A percentile compares a stretch with the other conserved stretches of the same genome.
Conservation (phyloP, 2,888 invertebrate genomes). For the Tetramorium bicarinatum region DNA sequence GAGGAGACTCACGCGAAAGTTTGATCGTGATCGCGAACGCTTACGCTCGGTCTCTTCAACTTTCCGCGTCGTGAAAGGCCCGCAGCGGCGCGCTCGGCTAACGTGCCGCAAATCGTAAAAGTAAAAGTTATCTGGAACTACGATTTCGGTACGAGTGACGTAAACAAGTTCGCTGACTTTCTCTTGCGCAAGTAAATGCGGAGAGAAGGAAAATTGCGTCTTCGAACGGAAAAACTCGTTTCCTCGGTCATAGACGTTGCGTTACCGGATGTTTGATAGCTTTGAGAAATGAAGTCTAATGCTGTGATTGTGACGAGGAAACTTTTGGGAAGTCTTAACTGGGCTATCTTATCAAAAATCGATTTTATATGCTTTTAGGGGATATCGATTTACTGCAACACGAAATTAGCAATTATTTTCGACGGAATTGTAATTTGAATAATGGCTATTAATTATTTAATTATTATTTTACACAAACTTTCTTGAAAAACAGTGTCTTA, state of each 20-base stretch:
- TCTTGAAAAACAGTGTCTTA: background rate
- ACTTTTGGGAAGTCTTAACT: slow-evolving; percentile 62
- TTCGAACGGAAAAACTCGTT: slow-evolving; percentile 66
- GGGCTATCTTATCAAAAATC: slow-evolving; percentile 51
- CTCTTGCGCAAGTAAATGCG: background rate
- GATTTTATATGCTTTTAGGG: slow-evolving; percentile 6
- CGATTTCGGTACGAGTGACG: slow-evolving; percentile 62
- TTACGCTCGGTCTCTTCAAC: slow-evolving; percentile 6
- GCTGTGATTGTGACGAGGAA: slow-evolving; percentile 40
- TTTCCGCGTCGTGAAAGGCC: slow-evolving; percentile 41
- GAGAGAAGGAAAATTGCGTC: slow-evolving; percentile 1
- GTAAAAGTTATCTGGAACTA: slow-evolving; percentile 71
- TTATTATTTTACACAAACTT: background rate
- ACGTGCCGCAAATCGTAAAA: slow-evolving; percentile 64
- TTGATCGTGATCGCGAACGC: slow-evolving; percentile 42
- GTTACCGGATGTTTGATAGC: slow-evolving; percentile 63
- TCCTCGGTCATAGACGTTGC: slow-evolving; percentile 52
- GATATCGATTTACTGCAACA: background rate
- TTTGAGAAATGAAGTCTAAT: slow-evolving; percentile 64
- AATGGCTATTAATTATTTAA: background rate
- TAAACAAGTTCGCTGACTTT: slow-evolving; percentile 64
- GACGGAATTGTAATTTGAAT: background rate
- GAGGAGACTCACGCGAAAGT: slow-evolving; percentile 38
- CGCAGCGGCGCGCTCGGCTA: slow-evolving; percentile 43
- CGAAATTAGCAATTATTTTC: background rate